These are phyloP conservation scores for Lasius fuliginosus DNA, from an alignment of 2,888 invertebrate species.

Conservation along the genomic window DNA sequence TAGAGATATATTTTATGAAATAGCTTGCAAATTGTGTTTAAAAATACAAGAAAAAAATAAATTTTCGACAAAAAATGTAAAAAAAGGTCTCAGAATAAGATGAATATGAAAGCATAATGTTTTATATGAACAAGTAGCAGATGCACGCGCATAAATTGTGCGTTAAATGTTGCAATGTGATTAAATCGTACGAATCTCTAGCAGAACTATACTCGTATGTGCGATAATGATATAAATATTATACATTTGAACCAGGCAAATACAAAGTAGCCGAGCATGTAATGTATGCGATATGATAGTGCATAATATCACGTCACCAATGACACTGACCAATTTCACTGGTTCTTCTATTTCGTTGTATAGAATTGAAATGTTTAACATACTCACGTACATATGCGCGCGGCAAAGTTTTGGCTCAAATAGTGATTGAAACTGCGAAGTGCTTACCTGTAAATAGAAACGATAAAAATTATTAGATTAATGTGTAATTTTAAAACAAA, in stretches of 20 bases:
- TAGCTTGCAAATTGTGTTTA: neutral
- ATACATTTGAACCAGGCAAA: neutral
- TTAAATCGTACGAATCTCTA: constrained; percentile 16
- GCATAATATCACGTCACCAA: constrained; percentile 2
- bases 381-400: neutral
- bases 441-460: constrained; percentile 37
- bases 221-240: constrained; percentile 14
- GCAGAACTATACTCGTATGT: neutral
- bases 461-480: constrained; percentile 8
- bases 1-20: neutral
- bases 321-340: neutral
- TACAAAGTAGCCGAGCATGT: neutral
- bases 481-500: neutral
- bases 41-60: neutral
- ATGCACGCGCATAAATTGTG: neutral
- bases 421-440: neutral
- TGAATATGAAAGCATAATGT: neutral
- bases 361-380: neutral
- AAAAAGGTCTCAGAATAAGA: neutral
- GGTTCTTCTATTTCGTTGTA: neutral
- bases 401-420: neutral
- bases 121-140: neutral
- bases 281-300: neutral
- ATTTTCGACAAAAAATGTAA: neutral
- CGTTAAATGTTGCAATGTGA: neutral